Conservation (phyloP, 2,797 vertebrate species). For the Atherinosoma microstoma region DNA sequence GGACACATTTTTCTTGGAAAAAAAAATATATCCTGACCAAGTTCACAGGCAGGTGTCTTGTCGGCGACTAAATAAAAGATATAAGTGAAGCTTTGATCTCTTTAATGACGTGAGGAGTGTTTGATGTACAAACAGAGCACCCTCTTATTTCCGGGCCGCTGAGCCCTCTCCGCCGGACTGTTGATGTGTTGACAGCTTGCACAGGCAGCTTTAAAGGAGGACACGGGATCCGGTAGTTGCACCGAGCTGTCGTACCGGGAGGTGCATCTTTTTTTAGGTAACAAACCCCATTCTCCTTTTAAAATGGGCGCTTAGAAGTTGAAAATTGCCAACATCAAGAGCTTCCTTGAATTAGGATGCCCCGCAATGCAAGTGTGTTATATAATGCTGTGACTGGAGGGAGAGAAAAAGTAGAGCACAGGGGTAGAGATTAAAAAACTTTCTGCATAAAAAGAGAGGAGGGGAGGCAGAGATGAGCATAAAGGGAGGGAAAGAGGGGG, state of each 20-base stretch:
- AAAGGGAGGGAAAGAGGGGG: slow-evolving; percentile 49
- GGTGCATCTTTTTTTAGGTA: slow-evolving; percentile 60
- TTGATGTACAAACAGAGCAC: slow-evolving; percentile 53
- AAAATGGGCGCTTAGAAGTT: slow-evolving; percentile 70
- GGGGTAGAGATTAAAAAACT: slow-evolving; percentile 78
- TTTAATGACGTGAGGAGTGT: slow-evolving; percentile 45
- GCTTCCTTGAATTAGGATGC: slow-evolving; percentile 75
- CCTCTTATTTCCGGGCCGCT: slow-evolving; percentile 41
- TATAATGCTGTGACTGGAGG: slow-evolving; percentile 78
- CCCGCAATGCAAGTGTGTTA: slow-evolving; percentile 72
- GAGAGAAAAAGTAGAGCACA: slow-evolving; percentile 77
- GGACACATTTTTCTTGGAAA: neutral
- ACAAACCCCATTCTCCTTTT: slow-evolving; percentile 60
- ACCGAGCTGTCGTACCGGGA: slow-evolving; percentile 56
- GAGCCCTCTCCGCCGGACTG: slow-evolving; percentile 50
- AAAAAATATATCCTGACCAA: slow-evolving; percentile 12
- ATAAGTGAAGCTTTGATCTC: slow-evolving; percentile 50
- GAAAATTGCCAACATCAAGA: slow-evolving; percentile 77
- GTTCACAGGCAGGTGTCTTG: slow-evolving; percentile 10
- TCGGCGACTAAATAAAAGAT: slow-evolving; percentile 39
- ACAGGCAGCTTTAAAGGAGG: slow-evolving; percentile 40
- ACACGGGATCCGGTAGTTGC: slow-evolving; percentile 27
- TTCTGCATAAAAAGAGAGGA: slow-evolving; percentile 71
- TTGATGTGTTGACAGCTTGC: slow-evolving; percentile 24
- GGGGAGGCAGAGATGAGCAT: slow-evolving; percentile 53